Evolutionary conservation across 1,140 invertebrate genomes (phyloP).

Genomic region (Pseudoatta argentina): DNA sequence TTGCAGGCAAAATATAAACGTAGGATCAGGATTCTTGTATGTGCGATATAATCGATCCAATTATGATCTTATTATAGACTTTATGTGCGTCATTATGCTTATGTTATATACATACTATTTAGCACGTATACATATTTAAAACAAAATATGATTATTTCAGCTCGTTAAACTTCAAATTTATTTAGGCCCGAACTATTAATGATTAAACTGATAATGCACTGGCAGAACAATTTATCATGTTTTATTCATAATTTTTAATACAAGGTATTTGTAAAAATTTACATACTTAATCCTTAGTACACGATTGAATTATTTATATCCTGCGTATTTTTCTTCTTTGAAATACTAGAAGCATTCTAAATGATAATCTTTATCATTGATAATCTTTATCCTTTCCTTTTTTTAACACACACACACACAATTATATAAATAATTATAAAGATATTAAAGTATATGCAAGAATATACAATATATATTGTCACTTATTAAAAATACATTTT

Average conservation of each 20-base stretch:
- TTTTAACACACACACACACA: no score
- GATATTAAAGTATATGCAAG: no score
- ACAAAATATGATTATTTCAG: slow-evolving; percentile 19
- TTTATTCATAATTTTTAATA: slow-evolving; percentile 10
- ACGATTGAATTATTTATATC: no score
- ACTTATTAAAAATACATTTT: no score
- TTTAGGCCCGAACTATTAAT: slow-evolving; percentile 13
- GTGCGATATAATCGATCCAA: slow-evolving; percentile 22
- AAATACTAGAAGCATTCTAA: no score
- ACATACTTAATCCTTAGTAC: no score
- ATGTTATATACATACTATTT: background rate
- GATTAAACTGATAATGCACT: slow-evolving; percentile 27
- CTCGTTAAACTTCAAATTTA: background rate
- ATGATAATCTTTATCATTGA: no score
- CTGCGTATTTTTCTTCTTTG: no score
- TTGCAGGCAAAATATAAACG: background rate
- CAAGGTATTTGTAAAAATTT: background rate
- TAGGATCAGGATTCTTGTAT: background rate
- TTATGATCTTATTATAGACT: slow-evolving; percentile 22
- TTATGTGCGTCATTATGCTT: slow-evolving; percentile 21
- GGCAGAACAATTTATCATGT: background rate
- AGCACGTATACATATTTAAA: background rate
- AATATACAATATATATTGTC: no score
- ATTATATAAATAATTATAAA: no score
- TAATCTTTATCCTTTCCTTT: no score